Percentiles rank a stretch among this genome's conserved stretches.
Conservation (phyloP, 2,797 vertebrate genomes). For the Alouatta caraya region DNA sequence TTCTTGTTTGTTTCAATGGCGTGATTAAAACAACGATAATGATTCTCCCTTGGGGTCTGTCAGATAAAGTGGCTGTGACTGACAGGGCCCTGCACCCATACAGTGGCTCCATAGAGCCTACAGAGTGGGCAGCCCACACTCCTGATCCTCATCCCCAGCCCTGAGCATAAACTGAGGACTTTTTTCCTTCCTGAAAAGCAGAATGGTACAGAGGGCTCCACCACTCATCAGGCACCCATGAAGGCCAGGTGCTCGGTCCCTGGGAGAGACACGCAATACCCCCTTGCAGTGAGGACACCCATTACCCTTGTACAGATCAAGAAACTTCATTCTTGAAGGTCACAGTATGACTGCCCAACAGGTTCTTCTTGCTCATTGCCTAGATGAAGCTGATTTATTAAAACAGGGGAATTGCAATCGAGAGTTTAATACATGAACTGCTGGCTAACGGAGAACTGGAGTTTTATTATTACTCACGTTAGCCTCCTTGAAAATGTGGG, state of each 20-base stretch:
- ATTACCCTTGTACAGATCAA: not conserved
- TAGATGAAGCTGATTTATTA: too few relatives aligned
- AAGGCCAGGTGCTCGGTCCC: not conserved
- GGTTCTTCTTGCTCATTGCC: too few relatives aligned
- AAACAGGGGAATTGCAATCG: too few relatives aligned
- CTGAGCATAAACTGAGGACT: not conserved
- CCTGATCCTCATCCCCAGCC: not conserved
- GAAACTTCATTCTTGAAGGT: not conserved
- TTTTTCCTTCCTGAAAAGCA: not conserved
- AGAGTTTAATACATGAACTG: too few relatives aligned
- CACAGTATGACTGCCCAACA: not conserved
- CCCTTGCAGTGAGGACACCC: too few relatives aligned
- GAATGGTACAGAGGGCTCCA: not conserved
- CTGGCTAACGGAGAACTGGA: too few relatives aligned
- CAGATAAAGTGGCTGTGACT: not conserved
- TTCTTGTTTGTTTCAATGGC: constrained; percentile 75
- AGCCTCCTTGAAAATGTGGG: too few relatives aligned
- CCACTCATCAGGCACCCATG: not conserved
- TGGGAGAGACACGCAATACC: not conserved
- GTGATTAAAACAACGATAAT: constrained; percentile 63
- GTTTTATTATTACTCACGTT: too few relatives aligned
- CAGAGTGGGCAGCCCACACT: not conserved
- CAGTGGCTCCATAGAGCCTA: rapidly evolving
- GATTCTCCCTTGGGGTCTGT: constrained; percentile 37
- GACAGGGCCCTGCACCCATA: not conserved